Conservation (phyloP, 2,888 invertebrate species). For the Timema podura region DNA sequence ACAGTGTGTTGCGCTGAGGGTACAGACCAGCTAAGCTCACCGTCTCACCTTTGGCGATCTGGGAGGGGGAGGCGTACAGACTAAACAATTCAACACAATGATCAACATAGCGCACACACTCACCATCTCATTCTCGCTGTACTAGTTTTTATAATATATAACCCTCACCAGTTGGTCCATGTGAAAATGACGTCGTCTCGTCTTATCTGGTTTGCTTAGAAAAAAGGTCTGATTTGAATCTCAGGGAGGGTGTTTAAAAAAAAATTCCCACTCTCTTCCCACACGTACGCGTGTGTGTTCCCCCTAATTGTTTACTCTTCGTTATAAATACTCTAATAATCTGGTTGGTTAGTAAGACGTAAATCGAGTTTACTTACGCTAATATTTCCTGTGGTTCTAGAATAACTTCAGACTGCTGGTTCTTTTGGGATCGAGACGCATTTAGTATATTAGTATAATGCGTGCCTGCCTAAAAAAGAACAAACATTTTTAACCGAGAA, state of each 20-base stretch:
- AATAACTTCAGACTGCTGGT: constrained; percentile 34
- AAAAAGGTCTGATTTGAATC: too few species aligned
- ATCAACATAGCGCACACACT: neutral
- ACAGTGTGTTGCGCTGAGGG: constrained; percentile 54
- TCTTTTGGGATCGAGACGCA: constrained; percentile 18
- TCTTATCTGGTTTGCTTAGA: too few species aligned
- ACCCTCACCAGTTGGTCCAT: too few species aligned
- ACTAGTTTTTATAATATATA: too few species aligned
- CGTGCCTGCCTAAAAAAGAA: constrained; percentile 18
- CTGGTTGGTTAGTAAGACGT: neutral
- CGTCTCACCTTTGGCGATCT: constrained; percentile 51
- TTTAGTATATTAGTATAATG: constrained; percentile 27
- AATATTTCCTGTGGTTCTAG: constrained; percentile 51
- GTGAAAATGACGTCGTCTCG: too few species aligned
- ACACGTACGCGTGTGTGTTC: too few species aligned
- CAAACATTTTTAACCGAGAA: neutral
- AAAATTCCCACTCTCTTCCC: too few species aligned
- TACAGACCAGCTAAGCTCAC: constrained; percentile 53
- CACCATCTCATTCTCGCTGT: too few species aligned
- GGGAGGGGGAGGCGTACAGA: constrained; percentile 52
- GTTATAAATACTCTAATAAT: too few species aligned
- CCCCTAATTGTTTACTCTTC: too few species aligned
- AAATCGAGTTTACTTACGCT: constrained; percentile 44
- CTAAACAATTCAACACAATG: constrained; percentile 39
- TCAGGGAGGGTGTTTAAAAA: too few species aligned